Conservation (phyloP, 2,797 vertebrate species). For the Myotis planiceps region DNA sequence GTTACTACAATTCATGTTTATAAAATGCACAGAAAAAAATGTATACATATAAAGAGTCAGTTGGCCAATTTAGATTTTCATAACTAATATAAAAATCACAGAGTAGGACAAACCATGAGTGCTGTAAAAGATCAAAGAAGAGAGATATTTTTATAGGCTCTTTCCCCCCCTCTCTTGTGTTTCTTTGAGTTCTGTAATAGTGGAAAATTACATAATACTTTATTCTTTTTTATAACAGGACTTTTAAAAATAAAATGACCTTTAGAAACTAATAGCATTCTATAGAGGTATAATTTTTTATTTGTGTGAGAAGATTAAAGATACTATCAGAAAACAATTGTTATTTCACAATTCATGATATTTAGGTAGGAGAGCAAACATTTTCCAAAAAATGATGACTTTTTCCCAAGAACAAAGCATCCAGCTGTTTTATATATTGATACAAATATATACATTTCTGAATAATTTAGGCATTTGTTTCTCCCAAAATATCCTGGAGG, state of each 20-base stretch:
- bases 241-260: not conserved
- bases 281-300: not conserved
- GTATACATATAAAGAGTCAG: not conserved
- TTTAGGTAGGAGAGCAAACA: not conserved
- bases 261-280: not conserved
- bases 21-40: not conserved
- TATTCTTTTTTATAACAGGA: not conserved
- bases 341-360: conserved; percentile 14
- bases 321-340: not conserved
- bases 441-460: conserved; percentile 44
- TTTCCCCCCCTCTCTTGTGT: not conserved
- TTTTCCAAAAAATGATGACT: not conserved
- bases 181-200: not conserved
- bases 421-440: not conserved
- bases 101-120: not conserved
- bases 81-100: conserved; percentile 17
- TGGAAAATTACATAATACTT: not conserved
- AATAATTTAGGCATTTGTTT: conserved; percentile 12
- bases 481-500: conserved; percentile 16
- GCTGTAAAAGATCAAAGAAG: not conserved
- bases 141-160: not conserved
- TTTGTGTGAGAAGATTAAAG: not conserved
- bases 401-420: conserved; percentile 3
- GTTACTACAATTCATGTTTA: not conserved
- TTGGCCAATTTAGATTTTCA: not conserved